These are phyloP conservation scores for Leucopsar rothschildi DNA, from an alignment of 2,113 vertebrate species.

Conservation along the genomic window DNA sequence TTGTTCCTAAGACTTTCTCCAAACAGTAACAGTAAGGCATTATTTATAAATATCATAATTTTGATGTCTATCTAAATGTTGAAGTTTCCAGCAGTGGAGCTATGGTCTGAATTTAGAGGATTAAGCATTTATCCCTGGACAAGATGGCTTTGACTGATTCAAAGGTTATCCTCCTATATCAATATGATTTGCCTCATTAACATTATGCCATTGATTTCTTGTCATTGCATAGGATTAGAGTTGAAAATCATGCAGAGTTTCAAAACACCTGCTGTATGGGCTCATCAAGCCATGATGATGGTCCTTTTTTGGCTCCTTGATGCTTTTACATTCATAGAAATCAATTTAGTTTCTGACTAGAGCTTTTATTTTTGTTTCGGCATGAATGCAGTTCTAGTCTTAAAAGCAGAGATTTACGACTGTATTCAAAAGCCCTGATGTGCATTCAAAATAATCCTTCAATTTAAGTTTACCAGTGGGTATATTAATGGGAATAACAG, in stretches of 20 bases:
- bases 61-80: neutral
- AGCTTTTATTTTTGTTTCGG: neutral
- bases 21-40: neutral
- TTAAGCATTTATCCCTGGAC: neutral
- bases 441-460: neutral
- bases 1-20: neutral
- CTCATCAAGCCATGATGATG: neutral
- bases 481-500: neutral
- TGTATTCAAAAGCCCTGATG: neutral
- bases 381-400: neutral
- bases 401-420: neutral
- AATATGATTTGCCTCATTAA: conserved; percentile 2
- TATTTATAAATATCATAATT: neutral
- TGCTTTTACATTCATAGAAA: neutral
- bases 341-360: neutral
- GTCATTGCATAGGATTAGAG: neutral
- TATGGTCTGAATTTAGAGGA: neutral
- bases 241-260: neutral
- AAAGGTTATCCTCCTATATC: neutral
- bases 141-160: neutral
- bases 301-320: neutral
- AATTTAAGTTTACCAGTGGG: neutral
- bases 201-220: conserved; percentile 1
- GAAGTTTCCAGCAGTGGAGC: neutral
- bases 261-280: neutral